Evolutionary conservation across 2,797 vertebrate genomes (phyloP).

Genomic region (Paguma larvata): DNA sequence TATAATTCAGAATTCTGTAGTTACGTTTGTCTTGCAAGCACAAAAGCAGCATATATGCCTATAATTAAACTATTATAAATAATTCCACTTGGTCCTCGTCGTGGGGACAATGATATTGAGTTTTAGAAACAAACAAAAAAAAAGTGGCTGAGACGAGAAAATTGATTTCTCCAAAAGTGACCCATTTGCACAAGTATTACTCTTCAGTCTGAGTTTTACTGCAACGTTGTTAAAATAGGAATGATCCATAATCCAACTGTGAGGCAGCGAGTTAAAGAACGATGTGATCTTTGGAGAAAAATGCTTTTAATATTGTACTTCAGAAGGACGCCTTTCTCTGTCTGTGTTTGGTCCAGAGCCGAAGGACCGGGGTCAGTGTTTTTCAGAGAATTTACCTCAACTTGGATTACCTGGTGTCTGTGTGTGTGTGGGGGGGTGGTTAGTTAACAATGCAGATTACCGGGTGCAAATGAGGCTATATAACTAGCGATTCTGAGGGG

Average conservation of each 20-base stretch:
- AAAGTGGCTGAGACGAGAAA: neutral
- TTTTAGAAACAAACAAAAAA: conserved; percentile 65
- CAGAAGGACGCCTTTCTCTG: neutral
- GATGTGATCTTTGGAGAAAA: conserved; percentile 23
- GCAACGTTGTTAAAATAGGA: conserved; percentile 34
- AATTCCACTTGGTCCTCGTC: conserved; percentile 35
- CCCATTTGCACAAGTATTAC: neutral
- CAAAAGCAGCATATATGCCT: neutral
- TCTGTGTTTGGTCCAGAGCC: neutral
- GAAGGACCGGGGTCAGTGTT: neutral
- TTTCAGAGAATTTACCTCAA: neutral
- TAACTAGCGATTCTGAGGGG: neutral
- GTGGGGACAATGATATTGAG: conserved; percentile 39
- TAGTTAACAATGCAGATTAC: neutral
- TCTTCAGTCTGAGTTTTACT: neutral
- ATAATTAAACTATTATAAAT: conserved; percentile 55
- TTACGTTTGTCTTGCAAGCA: neutral
- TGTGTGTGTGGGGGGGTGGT: neutral
- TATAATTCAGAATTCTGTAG: conserved; percentile 43
- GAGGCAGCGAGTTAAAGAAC: conserved; percentile 5
- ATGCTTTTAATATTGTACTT: neutral
- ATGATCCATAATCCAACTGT: neutral
- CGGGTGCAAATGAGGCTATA: neutral
- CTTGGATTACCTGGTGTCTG: neutral
- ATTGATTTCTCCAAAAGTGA: conserved; percentile 20